Percentiles rank a stretch among this genome's conserved stretches.
Conservation (phyloP, 2,797 vertebrate genomes). For the Spatula versicolor region DNA sequence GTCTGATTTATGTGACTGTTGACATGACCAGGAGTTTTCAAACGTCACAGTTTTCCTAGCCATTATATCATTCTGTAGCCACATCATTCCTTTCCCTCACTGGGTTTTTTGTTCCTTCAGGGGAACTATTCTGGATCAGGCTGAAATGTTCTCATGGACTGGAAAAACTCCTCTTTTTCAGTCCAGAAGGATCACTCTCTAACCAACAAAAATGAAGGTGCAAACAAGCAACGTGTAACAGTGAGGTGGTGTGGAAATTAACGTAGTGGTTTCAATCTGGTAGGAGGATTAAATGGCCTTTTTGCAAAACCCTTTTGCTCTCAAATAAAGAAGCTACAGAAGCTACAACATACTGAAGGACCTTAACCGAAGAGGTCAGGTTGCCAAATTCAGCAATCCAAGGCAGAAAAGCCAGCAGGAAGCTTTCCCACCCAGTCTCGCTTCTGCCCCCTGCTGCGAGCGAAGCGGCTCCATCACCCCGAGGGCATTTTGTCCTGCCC, state of each 20-base stretch:
- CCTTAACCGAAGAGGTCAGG: not conserved
- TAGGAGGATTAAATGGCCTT: slow-evolving; percentile 21
- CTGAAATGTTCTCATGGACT: not conserved
- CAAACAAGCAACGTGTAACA: not conserved
- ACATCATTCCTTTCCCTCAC: not conserved
- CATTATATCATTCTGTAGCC: not conserved
- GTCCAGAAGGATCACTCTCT: not conserved
- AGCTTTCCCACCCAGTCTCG: not conserved
- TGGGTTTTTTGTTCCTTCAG: not conserved
- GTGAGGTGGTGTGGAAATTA: not conserved
- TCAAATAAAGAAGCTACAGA: slow-evolving; percentile 23
- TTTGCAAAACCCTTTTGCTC: not conserved
- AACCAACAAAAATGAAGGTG: not conserved
- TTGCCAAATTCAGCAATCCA: slow-evolving; percentile 8
- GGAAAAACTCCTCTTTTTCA: slow-evolving; percentile 13
- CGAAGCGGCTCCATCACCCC: rapidly evolving
- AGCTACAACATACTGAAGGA: not conserved
- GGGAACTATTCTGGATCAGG: not conserved
- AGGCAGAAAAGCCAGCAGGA: slow-evolving; percentile 26
- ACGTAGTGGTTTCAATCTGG: not conserved
- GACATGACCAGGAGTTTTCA: not conserved
- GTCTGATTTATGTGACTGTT: not conserved
- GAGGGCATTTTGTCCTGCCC: rapidly evolving
- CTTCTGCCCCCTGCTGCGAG: slow-evolving; percentile 15
- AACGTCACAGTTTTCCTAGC: not conserved